Percentiles rank a stretch among this genome's conserved stretches.
These are phyloP conservation scores for Lepus europaeus DNA, from an alignment of 2,113 vertebrate genomes.

Conservation along the genomic window DNA sequence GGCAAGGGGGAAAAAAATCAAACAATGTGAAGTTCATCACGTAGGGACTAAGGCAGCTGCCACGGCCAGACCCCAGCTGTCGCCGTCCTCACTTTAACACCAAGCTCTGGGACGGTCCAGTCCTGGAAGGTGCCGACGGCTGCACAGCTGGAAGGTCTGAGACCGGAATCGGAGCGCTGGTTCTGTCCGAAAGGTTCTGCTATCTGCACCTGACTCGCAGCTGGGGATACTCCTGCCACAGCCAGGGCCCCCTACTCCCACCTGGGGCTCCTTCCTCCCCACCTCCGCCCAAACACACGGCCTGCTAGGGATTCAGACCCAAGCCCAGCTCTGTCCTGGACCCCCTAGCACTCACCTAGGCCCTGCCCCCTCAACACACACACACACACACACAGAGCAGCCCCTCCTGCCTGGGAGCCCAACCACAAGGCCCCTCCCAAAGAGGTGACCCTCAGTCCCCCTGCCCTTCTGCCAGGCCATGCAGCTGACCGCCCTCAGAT, in stretches of 20 bases:
- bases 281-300: background rate
- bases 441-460: rapidly evolving
- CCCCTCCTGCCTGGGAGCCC: background rate
- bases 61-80: background rate
- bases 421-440: background rate
- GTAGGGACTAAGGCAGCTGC: background rate
- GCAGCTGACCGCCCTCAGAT: background rate
- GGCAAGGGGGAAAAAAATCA: background rate
- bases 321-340: background rate
- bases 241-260: background rate
- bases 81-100: background rate
- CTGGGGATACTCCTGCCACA: background rate
- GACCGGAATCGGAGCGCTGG: background rate
- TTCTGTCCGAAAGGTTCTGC: background rate
- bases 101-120: background rate
- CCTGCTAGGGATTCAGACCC: background rate
- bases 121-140: background rate
- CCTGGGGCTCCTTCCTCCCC: background rate
- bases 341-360: background rate
- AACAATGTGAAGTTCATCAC: background rate
- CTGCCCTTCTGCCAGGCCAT: background rate
- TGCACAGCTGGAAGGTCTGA: rapidly evolving
- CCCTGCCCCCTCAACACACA: too few species aligned
- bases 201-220: background rate
- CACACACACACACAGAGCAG: background rate